phyloP scores from a whole-genome alignment of 2,797 vertebrate genomes.

The Dendrocincla fuliginosa region DNA sequence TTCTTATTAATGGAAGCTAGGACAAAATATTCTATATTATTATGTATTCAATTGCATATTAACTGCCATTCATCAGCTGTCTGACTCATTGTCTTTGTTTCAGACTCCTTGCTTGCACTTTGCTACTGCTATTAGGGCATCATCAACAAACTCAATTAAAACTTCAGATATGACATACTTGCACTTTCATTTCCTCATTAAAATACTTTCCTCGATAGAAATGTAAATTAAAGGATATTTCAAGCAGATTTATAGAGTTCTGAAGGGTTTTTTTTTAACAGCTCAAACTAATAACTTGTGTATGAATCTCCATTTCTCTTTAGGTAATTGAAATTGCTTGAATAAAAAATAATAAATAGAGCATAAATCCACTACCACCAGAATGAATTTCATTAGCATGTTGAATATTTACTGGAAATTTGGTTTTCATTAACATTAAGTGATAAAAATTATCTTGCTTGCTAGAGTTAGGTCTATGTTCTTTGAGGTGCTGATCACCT shows the following conservation, averaged over 20 bases:
- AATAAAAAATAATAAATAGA: constrained; percentile 49
- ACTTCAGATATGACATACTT: constrained; percentile 15
- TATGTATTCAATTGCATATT: background rate
- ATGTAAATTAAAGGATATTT: constrained; percentile 21
- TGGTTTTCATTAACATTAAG: constrained; percentile 62
- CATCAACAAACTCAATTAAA: constrained; percentile 25
- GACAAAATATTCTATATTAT: background rate
- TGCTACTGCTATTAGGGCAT: background rate
- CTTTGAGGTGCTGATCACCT: background rate
- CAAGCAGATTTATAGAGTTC: constrained; percentile 23
- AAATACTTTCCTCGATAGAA: constrained; percentile 20
- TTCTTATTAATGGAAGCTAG: background rate
- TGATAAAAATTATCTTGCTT: constrained; percentile 31
- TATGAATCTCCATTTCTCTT: constrained; percentile 2
- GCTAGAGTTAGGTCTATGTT: background rate
- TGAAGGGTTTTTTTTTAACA: background rate
- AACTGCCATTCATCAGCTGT: background rate
- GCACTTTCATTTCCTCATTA: constrained; percentile 22
- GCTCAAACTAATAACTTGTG: constrained; percentile 3
- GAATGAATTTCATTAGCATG: constrained; percentile 44
- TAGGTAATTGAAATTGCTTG: constrained; percentile 27
- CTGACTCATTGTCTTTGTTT: background rate
- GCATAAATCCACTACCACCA: constrained; percentile 20
- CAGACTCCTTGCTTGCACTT: background rate
- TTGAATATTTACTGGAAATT: constrained; percentile 34